Percentiles rank a stretch among this genome's conserved stretches.
These are phyloP conservation scores for Sphaerodactylus townsendi DNA, from an alignment of 2,113 vertebrate species.

Conservation along the genomic window DNA sequence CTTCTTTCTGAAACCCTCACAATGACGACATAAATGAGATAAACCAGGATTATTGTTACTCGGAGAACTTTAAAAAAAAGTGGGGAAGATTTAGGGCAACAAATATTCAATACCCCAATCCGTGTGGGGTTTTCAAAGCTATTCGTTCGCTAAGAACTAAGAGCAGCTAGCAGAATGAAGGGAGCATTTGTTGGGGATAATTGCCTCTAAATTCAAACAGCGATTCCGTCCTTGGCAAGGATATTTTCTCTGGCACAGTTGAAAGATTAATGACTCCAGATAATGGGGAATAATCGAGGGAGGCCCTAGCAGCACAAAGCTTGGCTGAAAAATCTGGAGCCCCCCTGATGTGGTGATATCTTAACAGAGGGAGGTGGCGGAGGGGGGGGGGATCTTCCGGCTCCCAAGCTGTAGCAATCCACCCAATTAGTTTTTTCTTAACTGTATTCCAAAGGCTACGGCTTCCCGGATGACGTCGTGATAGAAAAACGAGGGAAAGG, in stretches of 20 bases:
- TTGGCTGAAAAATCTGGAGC: not conserved
- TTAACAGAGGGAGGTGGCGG: no score
- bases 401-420: not conserved
- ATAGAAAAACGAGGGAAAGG: constrained; percentile 90
- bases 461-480: constrained; percentile 90
- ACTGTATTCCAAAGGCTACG: constrained; percentile 80
- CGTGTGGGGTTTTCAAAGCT: not conserved
- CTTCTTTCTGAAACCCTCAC: not conserved
- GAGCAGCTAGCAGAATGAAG: not conserved
- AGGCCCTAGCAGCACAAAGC: not conserved
- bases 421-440: not conserved
- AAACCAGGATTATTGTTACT: not conserved
- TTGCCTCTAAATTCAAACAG: no score
- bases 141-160: not conserved
- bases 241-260: not conserved
- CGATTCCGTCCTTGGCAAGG: not conserved
- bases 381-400: no score
- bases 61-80: not conserved
- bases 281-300: not conserved
- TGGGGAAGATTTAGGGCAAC: not conserved
- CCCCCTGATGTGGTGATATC: not conserved
- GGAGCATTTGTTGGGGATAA: no score
- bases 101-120: not conserved
- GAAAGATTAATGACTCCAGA: not conserved
- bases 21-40: not conserved